Evolutionary conservation across 1,140 invertebrate genomes (phyloP), one percentile per base, ranked within the genome.

Genomic region (Trinorchestia longiramus): DNA sequence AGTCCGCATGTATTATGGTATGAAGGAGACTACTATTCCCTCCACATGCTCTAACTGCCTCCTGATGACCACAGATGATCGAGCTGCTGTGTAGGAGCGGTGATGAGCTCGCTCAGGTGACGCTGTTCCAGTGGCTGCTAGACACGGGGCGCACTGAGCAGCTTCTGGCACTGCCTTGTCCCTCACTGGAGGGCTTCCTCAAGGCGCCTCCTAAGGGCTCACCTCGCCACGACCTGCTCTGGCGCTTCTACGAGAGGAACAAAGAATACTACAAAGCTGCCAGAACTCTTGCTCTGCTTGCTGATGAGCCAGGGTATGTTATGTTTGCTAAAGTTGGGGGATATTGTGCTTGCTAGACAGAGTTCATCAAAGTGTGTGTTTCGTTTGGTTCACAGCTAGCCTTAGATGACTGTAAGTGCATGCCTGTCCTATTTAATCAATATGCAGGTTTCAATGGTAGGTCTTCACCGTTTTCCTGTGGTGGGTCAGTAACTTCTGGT

Each of bases 231-330:
- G 99, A 99, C 97, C 97, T 99, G 95, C 97, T 99, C 40, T 99
- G 99, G 99, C 99, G 99, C 97, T 99, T 98, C 97, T 99, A 99
- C 97, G 99, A 99, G 97, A 98, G 98, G 97, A 98, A 98, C 97
- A 98, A 98, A 53, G 99, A 99, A 97, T 99, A 99, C 97, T 98
- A 98, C 23, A 98, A 98, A 23, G 99, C 99, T n/a, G 99, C 99
- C 3, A 98, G 98, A 97, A 99, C 99, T 96, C 97, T 99, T 0
- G 98, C 99, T 96, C 98, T 98, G 96, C 97, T 99, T 95, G 99
- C 99, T 36, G 98, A 98, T 77, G 98, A 98, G 97, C 96, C 95
- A 91, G 96, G 96, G 96, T 97, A 87, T 53, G 96, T 96, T 45
- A 3, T 42, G 4, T 41, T 90, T 90, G 41, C 87, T 87, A n/a